Conservation (phyloP, 2,888 invertebrate species). For the Calliscelio sp. region DNA sequence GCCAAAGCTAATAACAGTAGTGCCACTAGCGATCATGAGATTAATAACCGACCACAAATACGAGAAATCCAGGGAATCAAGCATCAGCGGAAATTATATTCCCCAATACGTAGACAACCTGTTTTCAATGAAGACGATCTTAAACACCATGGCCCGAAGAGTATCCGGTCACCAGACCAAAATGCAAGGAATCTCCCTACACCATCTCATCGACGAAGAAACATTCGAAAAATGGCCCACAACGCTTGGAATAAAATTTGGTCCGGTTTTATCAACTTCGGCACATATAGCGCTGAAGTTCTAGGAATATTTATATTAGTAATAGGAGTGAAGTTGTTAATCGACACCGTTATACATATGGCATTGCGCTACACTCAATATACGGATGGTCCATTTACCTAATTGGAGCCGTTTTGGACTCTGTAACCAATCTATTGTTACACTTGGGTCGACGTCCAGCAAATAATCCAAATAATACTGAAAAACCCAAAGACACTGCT, state of each 20-base stretch:
- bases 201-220: constrained; percentile 31
- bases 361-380: too few species aligned
- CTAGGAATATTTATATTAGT: constrained; percentile 23
- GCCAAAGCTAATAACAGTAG: neutral
- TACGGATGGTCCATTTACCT: too few species aligned
- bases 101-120: neutral
- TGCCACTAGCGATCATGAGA: constrained; percentile 5
- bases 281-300: constrained; percentile 51
- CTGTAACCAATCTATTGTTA: too few species aligned
- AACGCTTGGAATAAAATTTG: constrained; percentile 23
- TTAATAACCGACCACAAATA: neutral
- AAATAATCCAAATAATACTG: too few species aligned
- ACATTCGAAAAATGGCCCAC: neutral
- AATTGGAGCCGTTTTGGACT: too few species aligned
- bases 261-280: constrained; percentile 41
- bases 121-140: constrained; percentile 10
- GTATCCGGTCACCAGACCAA: neutral
- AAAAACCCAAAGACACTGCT: too few species aligned
- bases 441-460: too few species aligned
- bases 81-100: neutral
- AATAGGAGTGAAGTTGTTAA: too few species aligned
- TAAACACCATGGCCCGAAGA: neutral
- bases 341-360: too few species aligned
- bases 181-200: constrained; percentile 7
- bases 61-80: neutral